A percentile compares a stretch with the other conserved stretches of the same genome.
phyloP scores from a whole-genome alignment of 2,113 vertebrate species.

The Tympanuchus pallidicinctus region DNA sequence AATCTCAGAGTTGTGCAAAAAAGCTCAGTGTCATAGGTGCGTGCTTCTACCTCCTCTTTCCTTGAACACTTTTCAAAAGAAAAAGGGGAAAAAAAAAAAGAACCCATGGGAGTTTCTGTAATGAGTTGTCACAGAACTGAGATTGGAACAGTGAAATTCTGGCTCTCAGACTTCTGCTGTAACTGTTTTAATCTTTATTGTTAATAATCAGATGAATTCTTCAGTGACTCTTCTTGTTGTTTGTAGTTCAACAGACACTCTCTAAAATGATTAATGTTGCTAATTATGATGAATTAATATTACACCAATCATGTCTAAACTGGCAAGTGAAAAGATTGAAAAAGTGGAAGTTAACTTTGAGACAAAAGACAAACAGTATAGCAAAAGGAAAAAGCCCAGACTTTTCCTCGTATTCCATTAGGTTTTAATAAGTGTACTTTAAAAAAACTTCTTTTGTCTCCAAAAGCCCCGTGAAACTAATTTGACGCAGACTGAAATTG shows the following conservation, averaged over 20 bases:
- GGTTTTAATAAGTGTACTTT: neutral
- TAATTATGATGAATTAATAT: neutral
- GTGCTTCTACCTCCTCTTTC: neutral
- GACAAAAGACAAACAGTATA: neutral
- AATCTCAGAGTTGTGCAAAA: neutral
- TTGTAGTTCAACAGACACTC: neutral
- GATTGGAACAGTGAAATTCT: neutral
- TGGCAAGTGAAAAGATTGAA: neutral
- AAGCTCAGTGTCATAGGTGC: neutral
- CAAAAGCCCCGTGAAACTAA: neutral
- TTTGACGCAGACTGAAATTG: neutral
- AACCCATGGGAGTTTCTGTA: neutral
- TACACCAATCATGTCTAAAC: neutral
- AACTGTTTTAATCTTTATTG: neutral
- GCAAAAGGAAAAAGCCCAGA: neutral
- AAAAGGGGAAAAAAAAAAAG: neutral
- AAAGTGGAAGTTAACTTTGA: neutral
- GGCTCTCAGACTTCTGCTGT: neutral
- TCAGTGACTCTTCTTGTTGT: neutral
- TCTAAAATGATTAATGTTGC: neutral
- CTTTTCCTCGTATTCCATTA: neutral
- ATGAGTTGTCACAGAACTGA: neutral
- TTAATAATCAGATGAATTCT: neutral
- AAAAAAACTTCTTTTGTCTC: neutral
- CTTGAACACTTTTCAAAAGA: neutral